Evolutionary conservation across 2,797 vertebrate genomes (phyloP).

Genomic region (Merluccius polli): DNA sequence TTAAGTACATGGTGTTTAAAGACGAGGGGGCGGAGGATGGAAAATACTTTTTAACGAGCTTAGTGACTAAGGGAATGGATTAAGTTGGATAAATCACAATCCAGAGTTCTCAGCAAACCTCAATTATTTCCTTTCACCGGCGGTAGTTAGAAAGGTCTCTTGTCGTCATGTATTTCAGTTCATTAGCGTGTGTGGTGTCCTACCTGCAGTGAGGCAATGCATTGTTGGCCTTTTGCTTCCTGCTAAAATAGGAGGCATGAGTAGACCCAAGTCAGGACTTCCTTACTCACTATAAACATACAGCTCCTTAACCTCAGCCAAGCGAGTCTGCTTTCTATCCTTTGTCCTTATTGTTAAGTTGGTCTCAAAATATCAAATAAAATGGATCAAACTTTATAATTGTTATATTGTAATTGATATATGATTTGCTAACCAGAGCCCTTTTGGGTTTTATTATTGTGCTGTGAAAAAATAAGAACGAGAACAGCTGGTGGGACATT

Average conservation of each 20-base stretch:
- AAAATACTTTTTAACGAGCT: not conserved
- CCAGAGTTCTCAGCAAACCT: not conserved
- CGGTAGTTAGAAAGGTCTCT: not conserved
- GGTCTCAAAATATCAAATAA: too few relatives aligned
- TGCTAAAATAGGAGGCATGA: not conserved
- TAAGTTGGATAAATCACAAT: not conserved
- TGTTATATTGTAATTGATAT: not conserved
- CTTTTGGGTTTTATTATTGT: not conserved
- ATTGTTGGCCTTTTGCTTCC: not conserved
- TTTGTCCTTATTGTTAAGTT: not conserved
- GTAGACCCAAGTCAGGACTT: too few relatives aligned
- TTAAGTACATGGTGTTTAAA: not conserved
- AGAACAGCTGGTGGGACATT: constrained; percentile 3
- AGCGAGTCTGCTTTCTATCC: not conserved
- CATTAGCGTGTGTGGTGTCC: not conserved
- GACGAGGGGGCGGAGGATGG: not conserved
- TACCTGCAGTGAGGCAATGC: not conserved
- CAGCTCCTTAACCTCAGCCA: not conserved
- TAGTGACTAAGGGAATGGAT: not conserved
- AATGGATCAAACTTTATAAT: not conserved
- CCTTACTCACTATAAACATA: not conserved
- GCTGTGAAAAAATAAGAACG: constrained; percentile 7
- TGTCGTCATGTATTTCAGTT: not conserved
- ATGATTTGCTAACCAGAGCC: not conserved
- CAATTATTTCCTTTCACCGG: not conserved